These are phyloP conservation scores for Gryllus longicercus DNA, from an alignment of 2,888 invertebrate genomes.

Conservation along the genomic window DNA sequence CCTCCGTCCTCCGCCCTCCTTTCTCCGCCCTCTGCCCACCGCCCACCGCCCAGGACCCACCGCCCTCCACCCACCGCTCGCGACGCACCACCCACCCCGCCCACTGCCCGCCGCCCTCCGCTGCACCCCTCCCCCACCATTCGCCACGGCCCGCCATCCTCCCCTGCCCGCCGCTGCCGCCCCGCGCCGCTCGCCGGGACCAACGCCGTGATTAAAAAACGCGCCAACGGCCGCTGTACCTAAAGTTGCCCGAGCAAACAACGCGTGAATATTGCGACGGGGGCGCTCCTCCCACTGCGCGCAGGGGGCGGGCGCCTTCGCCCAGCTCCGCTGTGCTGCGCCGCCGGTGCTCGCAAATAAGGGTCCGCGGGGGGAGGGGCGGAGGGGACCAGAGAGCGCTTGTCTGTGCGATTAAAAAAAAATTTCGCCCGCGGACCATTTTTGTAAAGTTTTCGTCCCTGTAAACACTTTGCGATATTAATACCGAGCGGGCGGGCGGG, in stretches of 20 bases:
- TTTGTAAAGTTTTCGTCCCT: neutral
- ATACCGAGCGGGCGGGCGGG: neutral
- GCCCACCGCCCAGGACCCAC: too few species aligned
- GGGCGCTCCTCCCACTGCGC: neutral
- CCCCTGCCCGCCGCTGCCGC: neutral
- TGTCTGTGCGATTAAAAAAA: neutral
- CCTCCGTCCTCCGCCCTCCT: too few species aligned
- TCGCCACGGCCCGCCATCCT: neutral
- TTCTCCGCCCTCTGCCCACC: too few species aligned
- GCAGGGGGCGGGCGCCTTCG: too few species aligned
- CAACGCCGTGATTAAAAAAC: neutral
- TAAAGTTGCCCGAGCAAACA: neutral
- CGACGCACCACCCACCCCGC: too few species aligned
- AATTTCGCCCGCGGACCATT: neutral
- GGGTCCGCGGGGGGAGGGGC: neutral
- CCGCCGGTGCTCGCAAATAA: too few species aligned
- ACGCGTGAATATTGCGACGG: slow-evolving; percentile 1
- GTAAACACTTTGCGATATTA: slow-evolving; percentile 17
- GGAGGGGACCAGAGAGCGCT: neutral
- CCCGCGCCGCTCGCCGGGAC: neutral
- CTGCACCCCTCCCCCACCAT: too few species aligned
- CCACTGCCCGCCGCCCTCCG: too few species aligned
- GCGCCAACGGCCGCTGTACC: neutral
- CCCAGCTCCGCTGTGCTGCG: too few species aligned
- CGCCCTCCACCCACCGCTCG: too few species aligned